Evolutionary conservation across 2,888 invertebrate genomes (phyloP).

Genomic region (Adelognathus sp.): DNA sequence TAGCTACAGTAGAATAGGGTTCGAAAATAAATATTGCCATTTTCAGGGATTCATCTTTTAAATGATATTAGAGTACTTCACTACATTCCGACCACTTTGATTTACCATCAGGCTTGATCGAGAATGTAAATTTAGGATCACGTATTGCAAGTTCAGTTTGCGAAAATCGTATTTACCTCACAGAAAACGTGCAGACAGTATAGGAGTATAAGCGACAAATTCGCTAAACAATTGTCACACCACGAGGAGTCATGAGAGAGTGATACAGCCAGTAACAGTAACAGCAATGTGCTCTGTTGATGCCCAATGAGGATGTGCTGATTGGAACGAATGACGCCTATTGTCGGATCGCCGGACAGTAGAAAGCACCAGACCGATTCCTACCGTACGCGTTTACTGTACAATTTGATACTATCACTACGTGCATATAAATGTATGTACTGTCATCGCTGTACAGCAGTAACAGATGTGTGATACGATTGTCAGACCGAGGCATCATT

Average conservation of each 20-base stretch:
- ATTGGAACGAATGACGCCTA: conserved; percentile 78
- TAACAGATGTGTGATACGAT: not conserved
- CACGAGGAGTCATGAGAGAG: conserved; percentile 73
- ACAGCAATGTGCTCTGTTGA: conserved; percentile 47
- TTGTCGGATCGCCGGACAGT: conserved; percentile 69
- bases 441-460: not conserved
- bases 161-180: no score
- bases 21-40: no score
- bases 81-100: no score
- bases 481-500: conserved; percentile 10
- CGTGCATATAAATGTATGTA: not conserved
- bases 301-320: conserved; percentile 78
- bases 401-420: conserved; percentile 32
- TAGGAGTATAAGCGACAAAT: conserved; percentile 64
- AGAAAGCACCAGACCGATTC: conserved; percentile 63
- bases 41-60: no score
- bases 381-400: conserved; percentile 3
- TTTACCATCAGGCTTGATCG: no score
- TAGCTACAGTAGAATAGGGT: no score
- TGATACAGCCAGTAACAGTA: conserved; percentile 65
- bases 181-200: no score
- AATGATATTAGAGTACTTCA: no score
- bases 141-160: no score
- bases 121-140: no score
- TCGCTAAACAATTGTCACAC: conserved; percentile 72